A percentile compares a stretch with the other conserved stretches of the same genome.
Conservation (phyloP, 2,113 vertebrate species). For the Brachypodius melanocephalos region DNA sequence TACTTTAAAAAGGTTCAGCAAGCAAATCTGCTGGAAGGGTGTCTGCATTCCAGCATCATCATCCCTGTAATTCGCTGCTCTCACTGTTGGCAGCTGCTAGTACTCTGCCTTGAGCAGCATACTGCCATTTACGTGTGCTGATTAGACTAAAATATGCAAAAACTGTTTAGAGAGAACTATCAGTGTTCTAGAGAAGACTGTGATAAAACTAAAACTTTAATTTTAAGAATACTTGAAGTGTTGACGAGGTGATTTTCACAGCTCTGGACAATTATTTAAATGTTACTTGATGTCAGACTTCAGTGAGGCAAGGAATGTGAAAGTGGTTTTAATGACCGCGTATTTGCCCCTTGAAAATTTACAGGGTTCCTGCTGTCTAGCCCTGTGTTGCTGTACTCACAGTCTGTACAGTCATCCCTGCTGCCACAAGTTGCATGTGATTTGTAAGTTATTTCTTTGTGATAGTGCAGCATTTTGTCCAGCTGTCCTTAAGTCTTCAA, state of each 20-base stretch:
- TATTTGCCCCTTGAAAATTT: background rate
- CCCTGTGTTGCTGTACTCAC: background rate
- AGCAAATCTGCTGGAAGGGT: background rate
- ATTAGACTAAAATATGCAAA: background rate
- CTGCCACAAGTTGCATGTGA: background rate
- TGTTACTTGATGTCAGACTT: background rate
- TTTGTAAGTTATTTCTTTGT: background rate
- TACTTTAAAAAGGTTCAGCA: background rate
- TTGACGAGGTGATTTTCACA: background rate
- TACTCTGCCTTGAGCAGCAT: background rate
- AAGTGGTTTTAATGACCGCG: background rate
- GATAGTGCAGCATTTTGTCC: background rate
- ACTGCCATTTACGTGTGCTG: background rate
- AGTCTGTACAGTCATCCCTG: background rate
- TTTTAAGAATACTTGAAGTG: background rate
- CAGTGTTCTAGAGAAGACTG: background rate
- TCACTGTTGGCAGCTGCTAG: background rate
- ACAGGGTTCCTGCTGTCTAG: background rate
- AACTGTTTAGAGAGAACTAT: background rate
- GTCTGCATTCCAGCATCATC: background rate
- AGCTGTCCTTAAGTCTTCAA: background rate
- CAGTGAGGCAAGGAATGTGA: background rate
- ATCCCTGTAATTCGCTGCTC: background rate
- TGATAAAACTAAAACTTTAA: background rate
- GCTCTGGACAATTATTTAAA: background rate